Conservation (phyloP, 2,888 invertebrate species). For the Eupelmus urozonus region DNA sequence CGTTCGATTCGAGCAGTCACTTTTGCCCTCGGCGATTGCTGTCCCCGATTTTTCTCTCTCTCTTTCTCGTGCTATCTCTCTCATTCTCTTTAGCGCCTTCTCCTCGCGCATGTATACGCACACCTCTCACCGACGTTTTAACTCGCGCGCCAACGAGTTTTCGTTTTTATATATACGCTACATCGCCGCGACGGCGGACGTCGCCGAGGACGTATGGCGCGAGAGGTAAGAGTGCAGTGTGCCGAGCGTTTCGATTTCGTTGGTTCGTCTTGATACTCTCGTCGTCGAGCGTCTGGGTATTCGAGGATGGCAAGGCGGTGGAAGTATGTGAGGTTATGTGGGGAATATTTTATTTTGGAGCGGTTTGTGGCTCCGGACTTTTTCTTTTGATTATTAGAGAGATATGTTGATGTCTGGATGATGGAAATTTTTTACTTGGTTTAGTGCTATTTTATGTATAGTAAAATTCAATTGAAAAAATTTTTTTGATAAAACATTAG, state of each 20-base stretch:
- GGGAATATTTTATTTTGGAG: no score
- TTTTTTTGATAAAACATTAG: no score
- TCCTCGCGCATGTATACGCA: neutral
- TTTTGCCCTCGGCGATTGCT: constrained; percentile 55
- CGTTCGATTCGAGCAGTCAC: constrained; percentile 30
- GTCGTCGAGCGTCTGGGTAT: no score
- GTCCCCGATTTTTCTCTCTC: constrained; percentile 59
- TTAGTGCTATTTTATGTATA: no score
- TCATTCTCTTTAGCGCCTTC: neutral
- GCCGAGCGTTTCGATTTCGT: constrained; percentile 24
- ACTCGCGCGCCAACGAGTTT: constrained; percentile 58
- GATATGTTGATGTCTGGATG: no score
- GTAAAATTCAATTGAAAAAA: no score
- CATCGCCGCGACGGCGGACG: constrained; percentile 27
- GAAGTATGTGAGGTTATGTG: no score
- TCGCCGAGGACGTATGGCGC: constrained; percentile 33
- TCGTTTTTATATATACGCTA: constrained; percentile 33
- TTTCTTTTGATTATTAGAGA: no score
- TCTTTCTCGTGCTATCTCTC: neutral
- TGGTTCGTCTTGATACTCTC: neutral
- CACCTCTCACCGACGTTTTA: constrained; percentile 46
- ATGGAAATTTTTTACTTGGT: no score
- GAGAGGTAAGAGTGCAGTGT: constrained; percentile 57
- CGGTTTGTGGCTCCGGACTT: no score
- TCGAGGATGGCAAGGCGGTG: no score